phyloP scores from a whole-genome alignment of 2,113 vertebrate genomes.

The Kryptolebias marmoratus region DNA sequence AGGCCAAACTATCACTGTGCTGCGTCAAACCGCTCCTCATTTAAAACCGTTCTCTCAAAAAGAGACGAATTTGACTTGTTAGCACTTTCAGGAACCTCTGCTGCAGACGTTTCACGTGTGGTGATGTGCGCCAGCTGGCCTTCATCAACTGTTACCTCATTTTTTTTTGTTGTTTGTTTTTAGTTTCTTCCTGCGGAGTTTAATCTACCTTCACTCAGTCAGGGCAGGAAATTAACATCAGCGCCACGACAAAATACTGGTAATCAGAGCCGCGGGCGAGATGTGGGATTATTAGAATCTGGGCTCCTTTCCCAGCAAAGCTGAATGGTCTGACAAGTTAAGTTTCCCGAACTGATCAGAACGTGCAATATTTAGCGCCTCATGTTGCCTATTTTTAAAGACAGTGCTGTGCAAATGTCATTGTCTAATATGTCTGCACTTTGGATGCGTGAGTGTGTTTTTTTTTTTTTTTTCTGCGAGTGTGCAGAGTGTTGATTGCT shows the following conservation, averaged over 20 bases:
- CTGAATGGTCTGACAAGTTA: constrained; percentile 49
- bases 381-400: constrained; percentile 63
- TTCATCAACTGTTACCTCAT: constrained; percentile 72
- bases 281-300: not conserved
- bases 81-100: constrained; percentile 23
- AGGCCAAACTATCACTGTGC: constrained; percentile 10
- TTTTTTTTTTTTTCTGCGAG: not conserved
- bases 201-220: constrained; percentile 45
- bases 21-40: not conserved
- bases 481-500: constrained; percentile 35
- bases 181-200: constrained; percentile 30
- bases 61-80: not conserved
- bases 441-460: constrained; percentile 37
- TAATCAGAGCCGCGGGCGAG: not conserved
- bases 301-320: constrained; percentile 24
- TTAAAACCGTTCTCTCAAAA: not conserved
- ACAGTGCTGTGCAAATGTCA: constrained; percentile 55
- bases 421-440: constrained; percentile 68
- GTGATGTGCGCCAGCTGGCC: constrained; percentile 4
- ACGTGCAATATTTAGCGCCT: constrained; percentile 73
- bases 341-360: constrained; percentile 49
- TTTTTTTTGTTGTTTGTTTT: not conserved
- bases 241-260: constrained; percentile 41
- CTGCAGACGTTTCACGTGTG: constrained; percentile 16
- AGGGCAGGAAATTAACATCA: constrained; percentile 28